A percentile compares a stretch with the other conserved stretches of the same genome.
Evolutionary conservation across 2,888 invertebrate species (phyloP).

Genomic region (Marasmarcha lunaedactyla): DNA sequence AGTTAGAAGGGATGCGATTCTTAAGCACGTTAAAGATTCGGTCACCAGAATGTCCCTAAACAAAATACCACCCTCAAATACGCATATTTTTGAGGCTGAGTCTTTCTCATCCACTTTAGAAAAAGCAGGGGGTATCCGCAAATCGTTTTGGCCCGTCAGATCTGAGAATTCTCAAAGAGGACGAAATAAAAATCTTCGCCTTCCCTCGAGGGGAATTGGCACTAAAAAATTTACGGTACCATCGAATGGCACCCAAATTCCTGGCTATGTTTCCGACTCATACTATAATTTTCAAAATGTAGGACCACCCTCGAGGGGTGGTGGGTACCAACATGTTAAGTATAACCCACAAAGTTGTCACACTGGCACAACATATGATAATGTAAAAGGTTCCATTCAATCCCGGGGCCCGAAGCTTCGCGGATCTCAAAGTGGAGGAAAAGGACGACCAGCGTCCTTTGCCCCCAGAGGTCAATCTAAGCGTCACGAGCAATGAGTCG

Average conservation of each 20-base stretch:
- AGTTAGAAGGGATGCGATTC: conserved; percentile 10
- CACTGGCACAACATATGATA: neutral
- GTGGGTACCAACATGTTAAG: neutral
- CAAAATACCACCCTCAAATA: conserved; percentile 9
- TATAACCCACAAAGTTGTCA: neutral
- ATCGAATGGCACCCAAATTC: neutral
- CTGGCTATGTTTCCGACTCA: neutral
- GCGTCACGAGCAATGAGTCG: neutral
- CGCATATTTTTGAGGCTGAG: conserved; percentile 11
- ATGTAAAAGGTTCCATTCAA: neutral
- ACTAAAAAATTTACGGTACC: neutral
- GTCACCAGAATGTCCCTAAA: conserved; percentile 7
- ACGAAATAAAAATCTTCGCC: neutral
- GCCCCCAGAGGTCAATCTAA: neutral
- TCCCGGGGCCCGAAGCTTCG: neutral
- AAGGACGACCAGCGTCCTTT: neutral
- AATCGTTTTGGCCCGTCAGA: conserved; percentile 14
- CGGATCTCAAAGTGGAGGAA: neutral
- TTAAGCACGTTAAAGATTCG: conserved; percentile 11
- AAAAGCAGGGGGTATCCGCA: conserved; percentile 16
- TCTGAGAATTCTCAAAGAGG: neutral
- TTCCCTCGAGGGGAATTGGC: conserved; percentile 10
- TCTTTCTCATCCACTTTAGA: conserved; percentile 11
- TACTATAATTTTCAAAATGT: neutral
- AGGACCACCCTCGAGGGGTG: conserved; percentile 13